Percentiles rank a stretch among this genome's conserved stretches.
phyloP scores from a whole-genome alignment of 2,113 vertebrate species.

The Abramis brama region DNA sequence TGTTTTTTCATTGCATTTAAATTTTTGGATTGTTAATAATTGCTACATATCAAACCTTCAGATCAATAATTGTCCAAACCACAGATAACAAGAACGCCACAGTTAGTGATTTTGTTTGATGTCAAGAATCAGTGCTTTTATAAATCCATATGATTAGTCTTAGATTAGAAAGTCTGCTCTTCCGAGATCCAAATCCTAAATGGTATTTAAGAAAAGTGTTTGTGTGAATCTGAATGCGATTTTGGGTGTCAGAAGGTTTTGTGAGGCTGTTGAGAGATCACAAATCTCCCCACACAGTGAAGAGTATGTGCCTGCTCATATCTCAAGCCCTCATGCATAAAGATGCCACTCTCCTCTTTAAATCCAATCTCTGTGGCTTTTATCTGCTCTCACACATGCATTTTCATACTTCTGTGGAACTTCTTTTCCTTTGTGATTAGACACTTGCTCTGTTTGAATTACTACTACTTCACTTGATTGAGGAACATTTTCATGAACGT shows the following conservation, averaged over 20 bases:
- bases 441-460: conserved; percentile 37
- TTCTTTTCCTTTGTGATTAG: conserved; percentile 44
- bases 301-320: conserved; percentile 66
- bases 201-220: neutral
- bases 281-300: conserved; percentile 45
- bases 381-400: conserved; percentile 55
- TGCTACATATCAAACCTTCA: neutral
- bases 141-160: neutral
- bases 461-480: conserved; percentile 32
- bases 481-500: neutral
- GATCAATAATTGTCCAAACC: neutral
- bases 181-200: neutral
- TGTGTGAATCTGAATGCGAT: neutral
- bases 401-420: conserved; percentile 46
- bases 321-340: conserved; percentile 71
- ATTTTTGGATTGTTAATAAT: neutral
- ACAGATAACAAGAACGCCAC: neutral
- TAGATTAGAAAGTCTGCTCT: neutral
- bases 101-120: neutral
- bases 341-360: conserved; percentile 64
- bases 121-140: neutral
- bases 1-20: neutral
- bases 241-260: conserved; percentile 35
- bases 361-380: conserved; percentile 65
- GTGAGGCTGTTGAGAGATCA: conserved; percentile 51